Evolutionary conservation across 2,113 vertebrate species (phyloP).

Genomic region (Corvus cornix): DNA sequence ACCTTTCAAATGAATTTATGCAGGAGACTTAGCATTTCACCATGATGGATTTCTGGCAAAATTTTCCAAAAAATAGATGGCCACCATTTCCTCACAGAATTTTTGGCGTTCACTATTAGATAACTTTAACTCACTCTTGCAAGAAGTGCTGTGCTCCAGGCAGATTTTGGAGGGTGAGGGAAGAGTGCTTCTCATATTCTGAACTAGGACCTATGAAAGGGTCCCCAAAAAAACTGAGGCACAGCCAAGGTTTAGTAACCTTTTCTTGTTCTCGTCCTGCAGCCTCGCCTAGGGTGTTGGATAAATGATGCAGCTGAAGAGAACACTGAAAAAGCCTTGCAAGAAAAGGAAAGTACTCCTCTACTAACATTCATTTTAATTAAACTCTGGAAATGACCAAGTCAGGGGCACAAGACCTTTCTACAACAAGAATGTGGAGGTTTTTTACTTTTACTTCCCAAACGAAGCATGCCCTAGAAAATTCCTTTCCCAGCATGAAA

Average conservation of each 20-base stretch:
- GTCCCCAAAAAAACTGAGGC: background rate
- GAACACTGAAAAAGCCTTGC: background rate
- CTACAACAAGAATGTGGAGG: background rate
- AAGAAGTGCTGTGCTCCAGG: background rate
- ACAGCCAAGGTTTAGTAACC: background rate
- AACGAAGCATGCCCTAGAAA: background rate
- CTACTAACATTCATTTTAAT: background rate
- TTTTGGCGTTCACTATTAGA: rapidly evolving
- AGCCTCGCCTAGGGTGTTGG: background rate
- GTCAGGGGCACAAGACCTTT: background rate
- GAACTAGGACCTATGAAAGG: background rate
- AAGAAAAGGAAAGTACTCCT: background rate
- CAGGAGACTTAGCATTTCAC: background rate
- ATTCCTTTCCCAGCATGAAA: background rate
- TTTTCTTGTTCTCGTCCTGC: background rate
- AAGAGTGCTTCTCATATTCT: background rate
- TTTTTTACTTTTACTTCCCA: background rate
- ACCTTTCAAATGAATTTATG: background rate
- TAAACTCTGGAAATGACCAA: background rate
- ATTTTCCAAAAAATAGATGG: background rate
- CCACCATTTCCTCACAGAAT: background rate
- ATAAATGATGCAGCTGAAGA: background rate
- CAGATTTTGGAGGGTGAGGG: background rate
- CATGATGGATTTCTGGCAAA: background rate
- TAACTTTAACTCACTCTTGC: background rate